Evolutionary conservation across 2,888 invertebrate species (phyloP).

Genomic region (Spodoptera picta): DNA sequence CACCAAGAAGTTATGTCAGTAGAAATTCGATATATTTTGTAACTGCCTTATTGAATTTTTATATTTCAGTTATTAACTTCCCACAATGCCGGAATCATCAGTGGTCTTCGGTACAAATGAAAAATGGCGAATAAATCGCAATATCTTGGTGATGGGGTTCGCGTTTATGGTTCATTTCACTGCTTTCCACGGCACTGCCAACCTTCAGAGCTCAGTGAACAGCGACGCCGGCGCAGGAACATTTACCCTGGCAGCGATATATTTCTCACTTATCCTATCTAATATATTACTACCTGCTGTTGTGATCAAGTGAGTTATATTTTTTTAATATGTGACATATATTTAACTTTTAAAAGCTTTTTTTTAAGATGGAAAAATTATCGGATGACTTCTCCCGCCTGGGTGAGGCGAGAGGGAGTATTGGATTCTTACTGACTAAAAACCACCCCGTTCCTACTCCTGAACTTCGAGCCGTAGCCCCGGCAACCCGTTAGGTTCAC

Average conservation of each 20-base stretch:
- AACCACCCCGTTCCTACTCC: no score
- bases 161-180: constrained; percentile 98
- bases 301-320: constrained; percentile 91
- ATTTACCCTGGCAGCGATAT: constrained; percentile 94
- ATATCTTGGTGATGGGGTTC: constrained; percentile 94
- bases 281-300: constrained; percentile 96
- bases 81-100: constrained; percentile 65
- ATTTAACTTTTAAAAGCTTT: no score
- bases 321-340: not conserved
- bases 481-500: no score
- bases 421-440: no score
- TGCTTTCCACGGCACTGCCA: constrained; percentile 95
- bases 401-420: no score
- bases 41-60: no score
- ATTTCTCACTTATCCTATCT: constrained; percentile 95
- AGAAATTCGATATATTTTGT: no score
- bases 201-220: constrained; percentile 95
- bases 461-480: no score
- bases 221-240: constrained; percentile 94
- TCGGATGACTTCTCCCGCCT: no score
- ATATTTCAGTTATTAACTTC: constrained; percentile 21
- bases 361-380: no score
- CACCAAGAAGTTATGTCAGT: no score
- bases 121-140: constrained; percentile 94
- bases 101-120: constrained; percentile 89